These are phyloP conservation scores for Leptinotarsa peninsularis DNA, from an alignment of 2,888 invertebrate species.

Conservation along the genomic window DNA sequence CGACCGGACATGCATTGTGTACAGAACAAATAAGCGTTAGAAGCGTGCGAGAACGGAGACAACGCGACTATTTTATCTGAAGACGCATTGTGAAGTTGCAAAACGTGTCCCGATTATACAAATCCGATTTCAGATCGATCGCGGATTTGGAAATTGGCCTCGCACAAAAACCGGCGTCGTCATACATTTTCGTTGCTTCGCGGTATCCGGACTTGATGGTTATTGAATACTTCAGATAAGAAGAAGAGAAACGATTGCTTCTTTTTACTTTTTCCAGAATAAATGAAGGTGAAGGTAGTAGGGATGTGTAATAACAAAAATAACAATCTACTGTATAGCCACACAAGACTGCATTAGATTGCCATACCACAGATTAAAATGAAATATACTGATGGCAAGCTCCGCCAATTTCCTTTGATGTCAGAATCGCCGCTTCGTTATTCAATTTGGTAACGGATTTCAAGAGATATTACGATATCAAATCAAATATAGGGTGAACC, in stretches of 20 bases:
- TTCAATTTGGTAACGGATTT: no score
- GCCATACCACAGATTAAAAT: no score
- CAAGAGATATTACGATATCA: no score
- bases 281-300: no score
- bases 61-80: conserved; percentile 33
- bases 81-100: conserved; percentile 32
- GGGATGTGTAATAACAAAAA: no score
- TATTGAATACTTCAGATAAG: conserved; percentile 37
- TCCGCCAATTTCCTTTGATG: no score
- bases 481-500: no score
- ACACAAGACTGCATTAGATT: no score
- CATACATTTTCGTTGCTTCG: background rate
- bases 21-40: conserved; percentile 29
- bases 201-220: conserved; percentile 35
- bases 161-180: background rate
- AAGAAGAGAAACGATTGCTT: background rate
- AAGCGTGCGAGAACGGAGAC: conserved; percentile 23
- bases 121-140: conserved; percentile 21
- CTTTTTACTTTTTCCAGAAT: no score
- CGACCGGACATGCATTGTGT: conserved; percentile 28
- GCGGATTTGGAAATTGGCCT: conserved; percentile 25
- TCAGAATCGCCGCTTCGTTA: no score
- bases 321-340: no score
- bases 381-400: no score
- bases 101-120: conserved; percentile 35